Percentiles rank a stretch among this genome's conserved stretches.
phyloP scores from a whole-genome alignment of 2,888 invertebrate species.

The Hedychridium roseum region DNA sequence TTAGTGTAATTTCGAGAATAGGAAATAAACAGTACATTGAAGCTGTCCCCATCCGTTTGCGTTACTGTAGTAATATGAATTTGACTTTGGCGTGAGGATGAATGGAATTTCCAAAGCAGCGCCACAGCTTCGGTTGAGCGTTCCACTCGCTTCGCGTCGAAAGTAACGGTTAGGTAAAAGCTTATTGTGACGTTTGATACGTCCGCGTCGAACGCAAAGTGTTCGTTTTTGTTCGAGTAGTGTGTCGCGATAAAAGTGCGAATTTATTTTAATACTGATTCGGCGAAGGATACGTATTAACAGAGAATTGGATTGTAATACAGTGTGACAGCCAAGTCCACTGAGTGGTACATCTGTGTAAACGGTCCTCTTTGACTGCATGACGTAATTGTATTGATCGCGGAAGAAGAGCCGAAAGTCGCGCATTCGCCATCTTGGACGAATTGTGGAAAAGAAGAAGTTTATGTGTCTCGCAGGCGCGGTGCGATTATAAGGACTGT shows the following conservation, averaged over 20 bases:
- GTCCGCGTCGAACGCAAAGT: not conserved
- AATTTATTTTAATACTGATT: slow-evolving; percentile 17
- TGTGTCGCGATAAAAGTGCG: not conserved
- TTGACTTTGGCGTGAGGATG: slow-evolving; percentile 30
- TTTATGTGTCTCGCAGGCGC: slow-evolving; percentile 55
- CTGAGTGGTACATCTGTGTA: slow-evolving; percentile 46
- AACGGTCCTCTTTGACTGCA: slow-evolving; percentile 50
- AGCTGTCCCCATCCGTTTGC: not conserved
- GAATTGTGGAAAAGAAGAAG: slow-evolving; percentile 62
- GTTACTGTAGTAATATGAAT: slow-evolving; percentile 20
- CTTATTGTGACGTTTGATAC: not conserved
- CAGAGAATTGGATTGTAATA: slow-evolving; percentile 6
- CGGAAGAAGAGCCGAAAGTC: slow-evolving; percentile 61
- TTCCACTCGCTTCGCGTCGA: slow-evolving; percentile 37
- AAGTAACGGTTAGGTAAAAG: slow-evolving; percentile 28
- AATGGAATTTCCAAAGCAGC: slow-evolving; percentile 41
- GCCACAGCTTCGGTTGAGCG: slow-evolving; percentile 33
- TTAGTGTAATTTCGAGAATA: too few species aligned
- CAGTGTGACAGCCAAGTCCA: slow-evolving; percentile 34
- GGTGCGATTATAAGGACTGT: slow-evolving; percentile 47
- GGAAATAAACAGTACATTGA: not conserved
- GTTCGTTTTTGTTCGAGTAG: not conserved
- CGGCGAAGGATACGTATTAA: slow-evolving; percentile 10
- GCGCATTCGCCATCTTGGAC: slow-evolving; percentile 66
- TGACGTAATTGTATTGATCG: slow-evolving; percentile 67